phyloP scores from a whole-genome alignment of 2,797 vertebrate genomes.

The Acanthiza pusilla region DNA sequence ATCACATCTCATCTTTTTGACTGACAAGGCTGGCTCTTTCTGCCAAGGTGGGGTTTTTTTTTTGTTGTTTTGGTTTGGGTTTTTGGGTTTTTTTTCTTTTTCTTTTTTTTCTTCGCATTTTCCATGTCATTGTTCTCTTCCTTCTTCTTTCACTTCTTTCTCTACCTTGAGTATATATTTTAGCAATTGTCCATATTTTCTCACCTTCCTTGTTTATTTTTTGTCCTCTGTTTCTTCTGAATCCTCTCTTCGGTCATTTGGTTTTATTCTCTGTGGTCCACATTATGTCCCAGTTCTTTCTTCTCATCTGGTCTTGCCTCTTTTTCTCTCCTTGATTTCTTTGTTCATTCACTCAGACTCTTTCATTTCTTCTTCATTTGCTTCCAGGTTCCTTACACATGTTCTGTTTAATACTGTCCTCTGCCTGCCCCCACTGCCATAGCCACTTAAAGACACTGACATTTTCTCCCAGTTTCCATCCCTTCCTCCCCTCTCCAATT shows the following conservation, averaged over 20 bases:
- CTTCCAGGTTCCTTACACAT: not conserved
- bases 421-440: not conserved
- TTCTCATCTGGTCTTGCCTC: not conserved
- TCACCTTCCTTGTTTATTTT: not conserved
- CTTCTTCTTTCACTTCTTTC: not conserved
- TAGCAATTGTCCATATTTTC: not conserved
- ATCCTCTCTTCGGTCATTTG: not conserved
- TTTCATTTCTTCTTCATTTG: not conserved
- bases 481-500: not conserved
- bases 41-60: not conserved
- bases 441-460: not conserved
- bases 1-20: not conserved
- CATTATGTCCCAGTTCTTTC: not conserved
- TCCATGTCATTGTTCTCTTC: not conserved
- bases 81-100: not conserved
- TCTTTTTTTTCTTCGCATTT: not conserved
- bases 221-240: not conserved
- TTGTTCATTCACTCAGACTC: not conserved
- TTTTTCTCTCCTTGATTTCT: not conserved
- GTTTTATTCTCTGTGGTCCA: not conserved
- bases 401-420: not conserved
- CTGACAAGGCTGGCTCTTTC: not conserved
- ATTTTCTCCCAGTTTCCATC: not conserved
- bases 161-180: not conserved
- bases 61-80: too few species aligned